These are phyloP conservation scores for Dugesia japonica DNA, from an alignment of 2,888 invertebrate species.

Conservation along the genomic window DNA sequence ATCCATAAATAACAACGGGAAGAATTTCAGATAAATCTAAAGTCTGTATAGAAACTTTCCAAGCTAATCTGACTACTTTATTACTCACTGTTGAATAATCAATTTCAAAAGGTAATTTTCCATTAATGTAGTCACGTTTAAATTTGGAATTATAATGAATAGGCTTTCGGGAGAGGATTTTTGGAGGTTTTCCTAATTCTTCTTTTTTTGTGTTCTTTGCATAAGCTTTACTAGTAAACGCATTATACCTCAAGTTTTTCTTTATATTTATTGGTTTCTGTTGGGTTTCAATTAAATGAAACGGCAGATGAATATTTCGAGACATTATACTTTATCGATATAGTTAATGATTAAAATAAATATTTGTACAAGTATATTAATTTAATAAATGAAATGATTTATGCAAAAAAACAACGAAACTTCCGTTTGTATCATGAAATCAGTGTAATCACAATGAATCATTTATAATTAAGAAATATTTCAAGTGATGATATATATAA, in stretches of 20 bases:
- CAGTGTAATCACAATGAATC: no score
- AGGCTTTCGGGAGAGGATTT: background rate
- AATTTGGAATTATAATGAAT: background rate
- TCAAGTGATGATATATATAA: no score
- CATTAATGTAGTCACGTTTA: background rate
- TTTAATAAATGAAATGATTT: no score
- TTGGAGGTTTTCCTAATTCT: constrained; percentile 10
- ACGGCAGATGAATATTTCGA: background rate
- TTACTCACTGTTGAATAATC: background rate
- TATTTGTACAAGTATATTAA: no score
- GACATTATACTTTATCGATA: background rate
- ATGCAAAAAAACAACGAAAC: no score
- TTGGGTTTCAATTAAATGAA: constrained; percentile 6
- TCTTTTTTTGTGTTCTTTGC: background rate
- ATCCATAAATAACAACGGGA: background rate
- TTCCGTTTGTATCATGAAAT: no score
- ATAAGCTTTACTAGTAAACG: background rate
- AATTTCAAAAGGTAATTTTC: constrained; percentile 14
- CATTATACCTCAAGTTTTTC: background rate
- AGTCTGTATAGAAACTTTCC: background rate
- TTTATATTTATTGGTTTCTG: background rate
- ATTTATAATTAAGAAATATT: no score
- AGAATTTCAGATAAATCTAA: background rate
- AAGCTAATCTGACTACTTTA: background rate
- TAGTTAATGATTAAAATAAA: no score